Evolutionary conservation across 1,140 invertebrate genomes (phyloP).

Genomic region (Sipha flava): DNA sequence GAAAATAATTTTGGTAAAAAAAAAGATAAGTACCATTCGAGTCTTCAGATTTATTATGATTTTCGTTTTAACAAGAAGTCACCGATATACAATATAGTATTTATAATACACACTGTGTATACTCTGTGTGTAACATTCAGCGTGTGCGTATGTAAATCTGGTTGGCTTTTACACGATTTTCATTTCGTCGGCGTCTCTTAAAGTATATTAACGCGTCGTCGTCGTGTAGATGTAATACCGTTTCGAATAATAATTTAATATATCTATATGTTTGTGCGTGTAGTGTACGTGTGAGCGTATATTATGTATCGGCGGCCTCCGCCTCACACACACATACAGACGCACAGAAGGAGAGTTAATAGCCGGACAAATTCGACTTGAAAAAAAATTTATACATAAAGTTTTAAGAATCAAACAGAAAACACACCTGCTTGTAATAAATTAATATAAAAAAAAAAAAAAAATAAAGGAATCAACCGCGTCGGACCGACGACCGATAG

Average conservation of each 20-base stretch:
- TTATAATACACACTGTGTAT: too few relatives aligned
- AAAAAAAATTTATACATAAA: neutral
- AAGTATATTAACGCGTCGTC: neutral
- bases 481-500: neutral
- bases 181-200: neutral
- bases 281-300: too few relatives aligned
- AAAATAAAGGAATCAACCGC: neutral
- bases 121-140: neutral
- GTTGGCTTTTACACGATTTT: neutral
- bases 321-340: neutral
- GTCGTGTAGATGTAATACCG: neutral
- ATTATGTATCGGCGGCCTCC: too few relatives aligned
- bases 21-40: neutral
- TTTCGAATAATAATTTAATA: neutral
- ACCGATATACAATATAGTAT: neutral
- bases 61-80: neutral
- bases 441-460: constrained; percentile 9
- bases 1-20: neutral
- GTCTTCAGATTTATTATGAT: neutral
- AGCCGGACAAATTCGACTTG: neutral
- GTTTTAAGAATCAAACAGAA: constrained; percentile 6
- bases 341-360: neutral
- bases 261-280: neutral
- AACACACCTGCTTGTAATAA: constrained; percentile 23
- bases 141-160: neutral